Percentiles rank a stretch among this genome's conserved stretches.
Conservation (phyloP, 2,888 invertebrate genomes). For the Xylota sylvarum region DNA sequence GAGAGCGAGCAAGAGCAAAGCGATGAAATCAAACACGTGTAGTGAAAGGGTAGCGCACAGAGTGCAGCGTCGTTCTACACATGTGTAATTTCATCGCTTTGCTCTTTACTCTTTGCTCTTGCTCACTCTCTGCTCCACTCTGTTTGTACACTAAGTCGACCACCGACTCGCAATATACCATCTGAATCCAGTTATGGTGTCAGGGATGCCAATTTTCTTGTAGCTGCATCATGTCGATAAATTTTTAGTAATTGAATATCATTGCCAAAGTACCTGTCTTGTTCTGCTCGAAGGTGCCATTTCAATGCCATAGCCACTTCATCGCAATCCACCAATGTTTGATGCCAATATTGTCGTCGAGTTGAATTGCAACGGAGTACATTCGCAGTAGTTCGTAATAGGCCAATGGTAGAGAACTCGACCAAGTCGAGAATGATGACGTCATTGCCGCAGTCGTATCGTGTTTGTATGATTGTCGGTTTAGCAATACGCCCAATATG, state of each 20-base stretch:
- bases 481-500: not conserved
- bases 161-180: not conserved
- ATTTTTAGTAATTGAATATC: conserved; percentile 20
- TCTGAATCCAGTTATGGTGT: not conserved
- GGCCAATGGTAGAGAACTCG: conserved; percentile 23
- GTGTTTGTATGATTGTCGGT: not conserved
- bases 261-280: conserved; percentile 23
- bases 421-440: conserved; percentile 24
- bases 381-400: conserved; percentile 28
- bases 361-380: conserved; percentile 31
- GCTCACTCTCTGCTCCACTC: no score
- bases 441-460: not conserved
- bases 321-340: conserved; percentile 15
- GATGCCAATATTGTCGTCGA: conserved; percentile 21
- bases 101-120: no score
- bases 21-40: no score
- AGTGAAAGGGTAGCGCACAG: no score
- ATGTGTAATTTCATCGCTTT: no score
- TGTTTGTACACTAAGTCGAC: no score
- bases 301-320: conserved; percentile 16
- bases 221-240: conserved; percentile 13
- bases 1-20: no score
- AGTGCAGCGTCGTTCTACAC: no score
- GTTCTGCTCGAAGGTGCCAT: conserved; percentile 14
- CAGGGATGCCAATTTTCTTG: conserved; percentile 24